A percentile compares a stretch with the other conserved stretches of the same genome.
phyloP scores from a whole-genome alignment of 2,797 vertebrate genomes.

The Dryobates pubescens region DNA sequence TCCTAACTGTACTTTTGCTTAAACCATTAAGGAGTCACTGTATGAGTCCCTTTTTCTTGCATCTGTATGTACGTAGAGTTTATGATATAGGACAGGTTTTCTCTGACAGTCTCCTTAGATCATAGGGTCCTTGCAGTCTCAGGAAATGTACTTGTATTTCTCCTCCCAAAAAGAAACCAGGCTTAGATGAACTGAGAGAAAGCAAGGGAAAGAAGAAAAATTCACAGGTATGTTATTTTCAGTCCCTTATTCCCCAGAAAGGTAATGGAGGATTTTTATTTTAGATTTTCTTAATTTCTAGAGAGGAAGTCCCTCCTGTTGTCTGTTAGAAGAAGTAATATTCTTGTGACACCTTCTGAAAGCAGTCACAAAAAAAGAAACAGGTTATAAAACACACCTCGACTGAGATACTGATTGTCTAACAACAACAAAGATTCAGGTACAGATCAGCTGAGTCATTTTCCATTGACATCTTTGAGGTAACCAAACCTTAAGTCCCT shows the following conservation, averaged over 20 bases:
- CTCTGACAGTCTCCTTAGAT: not conserved
- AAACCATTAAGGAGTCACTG: not conserved
- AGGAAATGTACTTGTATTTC: not conserved
- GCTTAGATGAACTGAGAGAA: not conserved
- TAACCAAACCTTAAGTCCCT: not conserved
- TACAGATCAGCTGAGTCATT: not conserved
- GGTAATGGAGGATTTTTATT: not conserved
- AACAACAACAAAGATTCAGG: not conserved
- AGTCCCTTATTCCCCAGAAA: not conserved
- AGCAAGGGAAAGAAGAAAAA: not conserved
- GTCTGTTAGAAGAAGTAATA: not conserved
- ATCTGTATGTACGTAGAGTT: not conserved
- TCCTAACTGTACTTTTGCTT: not conserved
- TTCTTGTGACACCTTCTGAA: not conserved
- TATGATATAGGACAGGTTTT: not conserved
- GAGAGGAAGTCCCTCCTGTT: not conserved
- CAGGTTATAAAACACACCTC: not conserved
- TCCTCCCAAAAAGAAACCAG: not conserved
- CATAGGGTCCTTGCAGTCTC: not conserved
- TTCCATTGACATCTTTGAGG: not conserved
- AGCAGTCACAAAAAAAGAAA: not conserved
- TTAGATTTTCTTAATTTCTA: not conserved
- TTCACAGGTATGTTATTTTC: not conserved
- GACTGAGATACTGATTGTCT: not conserved
- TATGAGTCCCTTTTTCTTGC: not conserved